Percentiles rank a stretch among this genome's conserved stretches.
phyloP scores from a whole-genome alignment of 2,797 vertebrate species.

The Monodelphis domestica region DNA sequence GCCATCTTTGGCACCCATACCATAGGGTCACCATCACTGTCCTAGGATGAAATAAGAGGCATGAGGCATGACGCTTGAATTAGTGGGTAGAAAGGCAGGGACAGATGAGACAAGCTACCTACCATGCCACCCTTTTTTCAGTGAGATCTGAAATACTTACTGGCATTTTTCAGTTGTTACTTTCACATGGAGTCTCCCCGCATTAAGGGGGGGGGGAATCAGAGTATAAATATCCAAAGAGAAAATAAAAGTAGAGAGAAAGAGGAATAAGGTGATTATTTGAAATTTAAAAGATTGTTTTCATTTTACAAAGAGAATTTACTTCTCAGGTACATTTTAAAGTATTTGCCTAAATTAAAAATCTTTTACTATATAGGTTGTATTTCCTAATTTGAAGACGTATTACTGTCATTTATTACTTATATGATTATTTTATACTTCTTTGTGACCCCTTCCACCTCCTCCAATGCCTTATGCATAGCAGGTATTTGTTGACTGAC shows the following conservation, averaged over 20 bases:
- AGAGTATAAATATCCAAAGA: background rate
- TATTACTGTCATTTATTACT: background rate
- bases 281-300: background rate
- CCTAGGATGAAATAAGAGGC: background rate
- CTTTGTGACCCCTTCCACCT: background rate
- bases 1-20: too few species aligned
- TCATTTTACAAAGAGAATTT: constrained; percentile 7
- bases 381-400: background rate
- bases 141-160: background rate
- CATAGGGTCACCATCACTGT: too few species aligned
- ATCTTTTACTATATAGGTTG: background rate
- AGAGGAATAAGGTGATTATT: background rate
- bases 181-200: background rate
- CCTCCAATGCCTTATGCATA: background rate
- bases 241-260: background rate
- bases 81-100: background rate
- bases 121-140: background rate
- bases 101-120: background rate
- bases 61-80: background rate
- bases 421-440: background rate
- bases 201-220: background rate
- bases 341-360: constrained; percentile 1
- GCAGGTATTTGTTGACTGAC: constrained; percentile 22
- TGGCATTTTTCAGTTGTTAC: background rate
- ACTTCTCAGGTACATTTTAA: constrained; percentile 2